phyloP scores from a whole-genome alignment of 1,140 invertebrate species.

The Drosophila guanche region DNA sequence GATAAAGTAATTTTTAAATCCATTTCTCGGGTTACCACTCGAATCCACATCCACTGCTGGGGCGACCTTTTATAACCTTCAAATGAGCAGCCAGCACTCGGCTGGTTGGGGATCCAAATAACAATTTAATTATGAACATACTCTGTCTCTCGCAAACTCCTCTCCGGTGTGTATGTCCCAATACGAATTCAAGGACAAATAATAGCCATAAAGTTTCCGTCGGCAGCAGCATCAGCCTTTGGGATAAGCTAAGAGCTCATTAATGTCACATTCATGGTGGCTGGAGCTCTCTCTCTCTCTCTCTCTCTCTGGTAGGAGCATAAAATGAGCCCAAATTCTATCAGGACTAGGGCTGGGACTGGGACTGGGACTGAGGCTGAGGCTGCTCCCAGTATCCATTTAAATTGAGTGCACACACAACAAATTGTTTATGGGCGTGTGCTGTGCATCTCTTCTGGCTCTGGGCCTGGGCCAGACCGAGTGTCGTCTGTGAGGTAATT shows the following conservation, averaged over 20 bases:
- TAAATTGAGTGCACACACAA: slow-evolving; percentile 69
- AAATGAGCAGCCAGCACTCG: slow-evolving; percentile 61
- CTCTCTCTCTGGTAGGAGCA: slow-evolving; percentile 46
- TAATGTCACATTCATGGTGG: slow-evolving; percentile 77
- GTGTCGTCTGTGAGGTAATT: slow-evolving; percentile 52
- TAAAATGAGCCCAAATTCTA: slow-evolving; percentile 73
- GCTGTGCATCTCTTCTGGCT: slow-evolving; percentile 20
- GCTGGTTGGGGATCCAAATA: slow-evolving; percentile 50
- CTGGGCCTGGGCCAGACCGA: slow-evolving; percentile 26
- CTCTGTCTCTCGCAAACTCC: background rate
- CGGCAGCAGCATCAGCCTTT: slow-evolving; percentile 37
- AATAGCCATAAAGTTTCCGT: slow-evolving; percentile 65
- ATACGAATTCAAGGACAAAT: slow-evolving; percentile 70
- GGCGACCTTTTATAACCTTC: slow-evolving; percentile 71
- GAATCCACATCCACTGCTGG: slow-evolving; percentile 17
- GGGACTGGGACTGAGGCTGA: slow-evolving; percentile 5
- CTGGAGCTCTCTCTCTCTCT: slow-evolving; percentile 1
- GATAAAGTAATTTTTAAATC: slow-evolving; percentile 65
- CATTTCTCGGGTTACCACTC: slow-evolving; percentile 19
- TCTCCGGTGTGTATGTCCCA: slow-evolving; percentile 9
- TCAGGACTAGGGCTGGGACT: slow-evolving; percentile 41
- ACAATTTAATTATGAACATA: slow-evolving; percentile 75
- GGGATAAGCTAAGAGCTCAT: slow-evolving; percentile 77
- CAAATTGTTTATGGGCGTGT: slow-evolving; percentile 35
- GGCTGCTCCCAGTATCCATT: slow-evolving; percentile 47